Evolutionary conservation across 2,888 invertebrate species (phyloP).

Genomic region (Xylota sylvarum): DNA sequence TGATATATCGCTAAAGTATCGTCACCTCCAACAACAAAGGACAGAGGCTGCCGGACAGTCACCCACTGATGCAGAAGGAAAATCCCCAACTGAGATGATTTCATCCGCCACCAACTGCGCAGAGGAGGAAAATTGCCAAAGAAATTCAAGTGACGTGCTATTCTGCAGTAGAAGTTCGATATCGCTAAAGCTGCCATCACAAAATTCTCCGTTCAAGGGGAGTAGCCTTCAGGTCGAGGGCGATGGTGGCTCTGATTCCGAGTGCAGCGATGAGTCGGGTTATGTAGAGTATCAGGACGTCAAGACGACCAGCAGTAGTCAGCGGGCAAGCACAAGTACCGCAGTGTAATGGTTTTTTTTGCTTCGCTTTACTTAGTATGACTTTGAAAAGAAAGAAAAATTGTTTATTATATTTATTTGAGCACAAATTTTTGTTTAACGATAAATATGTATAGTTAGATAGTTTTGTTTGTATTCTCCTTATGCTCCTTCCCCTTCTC

Average conservation of each 20-base stretch:
- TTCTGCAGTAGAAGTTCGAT: slow-evolving; percentile 83
- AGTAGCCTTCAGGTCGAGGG: slow-evolving; percentile 79
- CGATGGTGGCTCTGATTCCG: slow-evolving; percentile 90
- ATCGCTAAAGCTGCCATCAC: slow-evolving; percentile 81
- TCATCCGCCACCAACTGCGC: slow-evolving; percentile 2
- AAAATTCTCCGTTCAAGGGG: slow-evolving; percentile 78
- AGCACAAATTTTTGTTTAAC: slow-evolving; percentile 53
- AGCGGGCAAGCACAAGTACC: slow-evolving; percentile 63
- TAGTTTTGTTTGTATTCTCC: slow-evolving; percentile 34
- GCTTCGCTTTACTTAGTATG: slow-evolving; percentile 10
- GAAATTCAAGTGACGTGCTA: slow-evolving; percentile 58
- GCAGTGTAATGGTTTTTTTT: slow-evolving; percentile 43
- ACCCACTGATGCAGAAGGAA: slow-evolving; percentile 28
- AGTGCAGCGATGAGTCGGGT: slow-evolving; percentile 95
- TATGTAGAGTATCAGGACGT: slow-evolving; percentile 91
- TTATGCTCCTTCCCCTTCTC: slow-evolving; percentile 12
- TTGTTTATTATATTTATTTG: slow-evolving; percentile 59
- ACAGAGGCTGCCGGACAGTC: slow-evolving; percentile 10
- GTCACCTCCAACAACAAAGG: slow-evolving; percentile 71
- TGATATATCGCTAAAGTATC: slow-evolving; percentile 82
- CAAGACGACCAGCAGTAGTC: slow-evolving; percentile 50
- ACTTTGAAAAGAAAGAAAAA: slow-evolving; percentile 4
- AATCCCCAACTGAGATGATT: background rate
- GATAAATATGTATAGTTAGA: slow-evolving; percentile 23
- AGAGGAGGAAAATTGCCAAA: slow-evolving; percentile 68